Evolutionary conservation across 2,113 vertebrate genomes (phyloP), one percentile per base, ranked within the genome.

Genomic region (Antennarius striatus): DNA sequence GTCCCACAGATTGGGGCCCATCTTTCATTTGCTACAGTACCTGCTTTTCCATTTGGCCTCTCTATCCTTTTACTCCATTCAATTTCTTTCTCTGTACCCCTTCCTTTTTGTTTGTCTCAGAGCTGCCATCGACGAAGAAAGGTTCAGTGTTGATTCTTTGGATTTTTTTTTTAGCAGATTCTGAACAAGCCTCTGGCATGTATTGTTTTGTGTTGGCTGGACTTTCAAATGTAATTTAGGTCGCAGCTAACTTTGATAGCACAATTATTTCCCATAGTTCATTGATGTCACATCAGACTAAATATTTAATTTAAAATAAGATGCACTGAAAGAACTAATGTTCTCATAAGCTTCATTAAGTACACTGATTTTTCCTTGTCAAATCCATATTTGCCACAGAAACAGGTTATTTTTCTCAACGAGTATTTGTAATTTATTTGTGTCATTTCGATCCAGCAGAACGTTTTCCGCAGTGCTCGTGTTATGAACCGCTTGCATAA

Each of bases 61-160:
- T 81, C 50, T 59, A 55, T 86, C 71, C 47, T 75, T 77, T 77
- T 71, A 30, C 64, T 65, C 55, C 73, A 77, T 79, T 77, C 73
- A 77, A 77, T 77, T 81, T 56, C 83, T 51, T 71, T 62, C n/a
- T 43, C 12, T 3, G 45, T 12, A 56, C 63, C 58, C 47, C 36
- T 56, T 49, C 10, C 15, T 47, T 52, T 52, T 43, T 58, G 53
- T 43, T 49, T 0, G 12, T 40, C 30, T 49, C 52, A 15, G 46
- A 32, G 49, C 43, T 16, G 43, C 50, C 42, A 6, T 53, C 36
- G 64, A 60, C 43, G 9, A 69, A 70, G 42, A 59, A 59, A 65
- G 7, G 42, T 9, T 9, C 2, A 45, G 5, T 45, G 6, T 45
- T 45, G 10, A 11, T 59, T 75, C 3, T 49, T 4, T 39, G 16